Conservation (phyloP, 2,888 invertebrate species). For the Leucania comma region DNA sequence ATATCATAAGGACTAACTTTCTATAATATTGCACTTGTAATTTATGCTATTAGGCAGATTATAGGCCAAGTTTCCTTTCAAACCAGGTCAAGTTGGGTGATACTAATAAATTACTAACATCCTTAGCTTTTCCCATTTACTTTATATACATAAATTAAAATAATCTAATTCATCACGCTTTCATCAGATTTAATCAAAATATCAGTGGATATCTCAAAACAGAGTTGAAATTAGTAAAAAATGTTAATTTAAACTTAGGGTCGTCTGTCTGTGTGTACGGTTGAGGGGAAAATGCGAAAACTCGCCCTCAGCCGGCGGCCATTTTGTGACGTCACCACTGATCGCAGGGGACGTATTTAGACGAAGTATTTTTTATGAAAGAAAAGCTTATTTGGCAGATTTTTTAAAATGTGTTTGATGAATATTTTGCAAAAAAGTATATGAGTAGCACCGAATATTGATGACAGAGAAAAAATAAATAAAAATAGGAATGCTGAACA, state of each 20-base stretch:
- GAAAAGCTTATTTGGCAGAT: neutral
- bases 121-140: neutral
- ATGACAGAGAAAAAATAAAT: too few species aligned
- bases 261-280: conserved; percentile 72
- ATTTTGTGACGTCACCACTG: conserved; percentile 86
- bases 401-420: neutral
- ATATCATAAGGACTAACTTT: neutral
- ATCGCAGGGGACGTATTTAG: conserved; percentile 80
- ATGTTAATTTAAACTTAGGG: conserved; percentile 58
- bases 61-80: conserved; percentile 9
- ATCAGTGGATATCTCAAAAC: conserved; percentile 6
- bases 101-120: neutral
- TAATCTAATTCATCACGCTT: neutral
- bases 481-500: too few species aligned
- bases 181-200: conserved; percentile 25
- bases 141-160: neutral
- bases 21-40: neutral
- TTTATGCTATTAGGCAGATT: neutral
- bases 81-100: conserved; percentile 35
- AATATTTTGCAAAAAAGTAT: too few species aligned
- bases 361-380: conserved; percentile 23
- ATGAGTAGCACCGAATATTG: too few species aligned
- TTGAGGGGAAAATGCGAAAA: conserved; percentile 89
- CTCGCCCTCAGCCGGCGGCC: conserved; percentile 85
- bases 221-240: conserved; percentile 33